These are phyloP conservation scores for Sternotherus odoratus DNA, from an alignment of 2,797 vertebrate genomes.

Conservation along the genomic window DNA sequence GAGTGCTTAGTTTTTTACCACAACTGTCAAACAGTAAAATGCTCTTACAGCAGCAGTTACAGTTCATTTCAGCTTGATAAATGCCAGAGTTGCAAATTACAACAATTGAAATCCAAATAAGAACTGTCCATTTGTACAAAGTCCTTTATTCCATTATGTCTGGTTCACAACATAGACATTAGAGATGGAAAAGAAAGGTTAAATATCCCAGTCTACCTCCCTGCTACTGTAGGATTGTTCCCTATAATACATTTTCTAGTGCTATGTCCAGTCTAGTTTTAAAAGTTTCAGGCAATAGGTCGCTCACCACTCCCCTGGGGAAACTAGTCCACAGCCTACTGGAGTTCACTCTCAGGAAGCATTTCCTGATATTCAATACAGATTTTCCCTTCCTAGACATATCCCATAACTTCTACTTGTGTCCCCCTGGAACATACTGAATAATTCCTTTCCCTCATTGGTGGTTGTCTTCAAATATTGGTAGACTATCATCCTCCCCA, in stretches of 20 bases:
- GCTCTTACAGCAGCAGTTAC: slow-evolving; percentile 13
- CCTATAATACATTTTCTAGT: neutral
- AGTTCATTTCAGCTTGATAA: slow-evolving; percentile 40
- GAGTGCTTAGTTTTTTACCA: slow-evolving; percentile 14
- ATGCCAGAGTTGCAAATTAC: neutral
- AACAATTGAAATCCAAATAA: slow-evolving; percentile 2
- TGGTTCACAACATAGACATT: neutral
- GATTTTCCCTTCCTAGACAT: neutral
- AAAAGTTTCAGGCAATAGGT: neutral
- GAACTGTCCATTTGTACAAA: neutral
- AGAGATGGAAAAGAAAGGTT: neutral
- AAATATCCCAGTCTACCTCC: neutral
- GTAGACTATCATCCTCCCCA: slow-evolving; percentile 9
- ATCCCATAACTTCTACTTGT: neutral
- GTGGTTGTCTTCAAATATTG: slow-evolving; percentile 51
- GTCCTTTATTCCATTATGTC: neutral
- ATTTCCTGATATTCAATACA: slow-evolving; percentile 6
- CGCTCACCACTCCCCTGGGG: neutral
- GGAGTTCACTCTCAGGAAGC: slow-evolving; percentile 11
- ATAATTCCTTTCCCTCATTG: slow-evolving; percentile 26
- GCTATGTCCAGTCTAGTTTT: neutral
- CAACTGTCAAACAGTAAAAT: slow-evolving; percentile 20
- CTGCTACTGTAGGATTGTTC: neutral
- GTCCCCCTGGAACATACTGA: slow-evolving; percentile 21
- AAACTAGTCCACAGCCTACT: slow-evolving; percentile 3